Percentiles rank a stretch among this genome's conserved stretches.
Conservation (phyloP, 2,797 vertebrate genomes). For the Antennarius maculatus region DNA sequence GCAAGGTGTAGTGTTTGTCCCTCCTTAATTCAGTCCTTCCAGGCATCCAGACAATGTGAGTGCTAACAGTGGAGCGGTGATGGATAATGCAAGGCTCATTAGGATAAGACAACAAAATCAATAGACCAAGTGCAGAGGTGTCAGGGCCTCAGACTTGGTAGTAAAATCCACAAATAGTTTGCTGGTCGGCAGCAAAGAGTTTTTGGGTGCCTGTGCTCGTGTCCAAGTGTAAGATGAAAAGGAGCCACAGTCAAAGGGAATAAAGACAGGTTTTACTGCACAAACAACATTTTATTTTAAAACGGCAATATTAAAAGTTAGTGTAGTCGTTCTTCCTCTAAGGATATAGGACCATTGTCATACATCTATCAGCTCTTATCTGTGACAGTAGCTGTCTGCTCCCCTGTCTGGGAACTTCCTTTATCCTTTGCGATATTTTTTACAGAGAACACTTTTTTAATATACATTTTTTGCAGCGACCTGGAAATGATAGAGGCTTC, state of each 20-base stretch:
- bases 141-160: slow-evolving; percentile 58
- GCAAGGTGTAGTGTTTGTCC: slow-evolving; percentile 62
- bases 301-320: slow-evolving; percentile 61
- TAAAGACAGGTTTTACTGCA: slow-evolving; percentile 19
- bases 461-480: slow-evolving; percentile 38
- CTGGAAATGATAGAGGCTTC: slow-evolving; percentile 25
- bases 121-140: slow-evolving; percentile 65
- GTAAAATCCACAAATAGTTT: slow-evolving; percentile 64
- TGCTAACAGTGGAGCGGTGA: slow-evolving; percentile 59
- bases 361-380: slow-evolving; percentile 55
- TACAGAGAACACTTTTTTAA: too few relatives aligned
- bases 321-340: slow-evolving; percentile 51
- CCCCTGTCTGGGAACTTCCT: slow-evolving; percentile 46
- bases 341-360: slow-evolving; percentile 52
- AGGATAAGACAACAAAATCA: slow-evolving; percentile 78
- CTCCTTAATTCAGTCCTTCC: slow-evolving; percentile 59
- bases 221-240: slow-evolving; percentile 27
- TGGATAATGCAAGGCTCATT: slow-evolving; percentile 76
- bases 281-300: slow-evolving; percentile 36
- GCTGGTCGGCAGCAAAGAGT: slow-evolving; percentile 45
- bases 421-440: slow-evolving; percentile 40
- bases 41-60: slow-evolving; percentile 44
- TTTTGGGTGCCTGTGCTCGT: slow-evolving; percentile 32
- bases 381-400: slow-evolving; percentile 56
- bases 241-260: slow-evolving; percentile 1